phyloP scores from a whole-genome alignment of 2,888 invertebrate genomes.

The Dicycla oo region DNA sequence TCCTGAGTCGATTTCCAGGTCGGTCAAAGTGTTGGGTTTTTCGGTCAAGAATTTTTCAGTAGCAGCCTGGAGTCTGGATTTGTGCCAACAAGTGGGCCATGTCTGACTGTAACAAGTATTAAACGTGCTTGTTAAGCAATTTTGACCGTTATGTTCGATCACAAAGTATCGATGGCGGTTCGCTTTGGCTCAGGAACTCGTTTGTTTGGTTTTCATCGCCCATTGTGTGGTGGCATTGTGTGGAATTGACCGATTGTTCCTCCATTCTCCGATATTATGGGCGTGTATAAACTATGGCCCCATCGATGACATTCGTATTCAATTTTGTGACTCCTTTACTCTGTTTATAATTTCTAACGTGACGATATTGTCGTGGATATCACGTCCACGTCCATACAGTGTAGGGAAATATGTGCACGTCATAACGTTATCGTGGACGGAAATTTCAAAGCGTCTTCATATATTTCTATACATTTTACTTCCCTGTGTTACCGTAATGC shows the following conservation, averaged over 20 bases:
- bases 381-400: neutral
- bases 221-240: slow-evolving; percentile 65
- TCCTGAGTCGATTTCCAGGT: neutral
- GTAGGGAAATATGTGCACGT: neutral
- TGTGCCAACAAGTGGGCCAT: neutral
- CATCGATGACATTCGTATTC: neutral
- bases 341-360: neutral
- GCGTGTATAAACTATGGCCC: neutral
- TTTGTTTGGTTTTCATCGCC: slow-evolving; percentile 55
- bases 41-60: neutral
- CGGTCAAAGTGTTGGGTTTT: neutral
- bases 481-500: neutral
- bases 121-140: neutral
- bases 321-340: neutral
- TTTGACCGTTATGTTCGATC: neutral
- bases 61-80: neutral
- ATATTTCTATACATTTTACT: neutral
- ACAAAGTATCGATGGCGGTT: slow-evolving; percentile 1
- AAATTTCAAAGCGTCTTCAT: no score
- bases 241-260: slow-evolving; percentile 54
- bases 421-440: neutral
- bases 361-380: neutral
- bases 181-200: slow-evolving; percentile 31
- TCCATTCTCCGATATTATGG: slow-evolving; percentile 7
- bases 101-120: no score